These are phyloP conservation scores for Strigamia crassipes DNA, from an alignment of 2,888 invertebrate species.

Conservation along the genomic window DNA sequence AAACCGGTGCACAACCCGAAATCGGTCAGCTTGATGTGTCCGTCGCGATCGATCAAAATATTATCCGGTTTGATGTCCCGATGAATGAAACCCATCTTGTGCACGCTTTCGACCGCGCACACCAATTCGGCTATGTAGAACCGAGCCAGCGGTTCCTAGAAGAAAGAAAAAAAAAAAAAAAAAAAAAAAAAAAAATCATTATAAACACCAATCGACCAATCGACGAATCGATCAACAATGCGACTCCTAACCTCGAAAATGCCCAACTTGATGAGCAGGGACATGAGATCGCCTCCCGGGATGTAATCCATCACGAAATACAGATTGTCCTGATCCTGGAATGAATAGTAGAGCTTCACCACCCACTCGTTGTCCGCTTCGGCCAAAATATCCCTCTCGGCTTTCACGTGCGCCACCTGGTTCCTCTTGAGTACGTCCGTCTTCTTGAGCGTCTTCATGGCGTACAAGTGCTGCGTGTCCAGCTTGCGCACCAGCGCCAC, in stretches of 20 bases:
- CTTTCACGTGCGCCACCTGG: slow-evolving; percentile 99
- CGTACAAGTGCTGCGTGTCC: slow-evolving; percentile 93
- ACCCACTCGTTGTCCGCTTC: slow-evolving; percentile 99
- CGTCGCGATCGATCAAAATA: slow-evolving; percentile 95
- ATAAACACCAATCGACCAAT: no score
- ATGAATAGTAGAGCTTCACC: slow-evolving; percentile 98
- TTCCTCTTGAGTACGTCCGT: slow-evolving; percentile 94
- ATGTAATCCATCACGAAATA: slow-evolving; percentile 99
- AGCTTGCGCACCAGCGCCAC: slow-evolving; percentile 93
- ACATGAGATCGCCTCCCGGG: slow-evolving; percentile 99
- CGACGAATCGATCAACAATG: no score
- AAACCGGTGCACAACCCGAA: slow-evolving; percentile 99
- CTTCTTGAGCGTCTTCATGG: slow-evolving; percentile 97
- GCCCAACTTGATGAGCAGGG: slow-evolving; percentile 91
- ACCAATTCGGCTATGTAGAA: slow-evolving; percentile 83
- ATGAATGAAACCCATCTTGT: slow-evolving; percentile 99
- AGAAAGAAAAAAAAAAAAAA: not conserved
- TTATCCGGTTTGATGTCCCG: slow-evolving; percentile 96
- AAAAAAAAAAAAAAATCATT: not conserved
- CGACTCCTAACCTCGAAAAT: slow-evolving; percentile 74
- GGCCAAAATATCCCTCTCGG: slow-evolving; percentile 97
- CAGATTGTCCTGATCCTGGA: slow-evolving; percentile 95
- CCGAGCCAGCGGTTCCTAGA: slow-evolving; percentile 72
- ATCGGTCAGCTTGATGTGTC: slow-evolving; percentile 98
- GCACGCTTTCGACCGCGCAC: slow-evolving; percentile 98